Evolutionary conservation across 35 echinoderm and acorn worm genomes (phyloP), one percentile per base, ranked within the genome.

Genomic region (Lytechinus variegatus): DNA sequence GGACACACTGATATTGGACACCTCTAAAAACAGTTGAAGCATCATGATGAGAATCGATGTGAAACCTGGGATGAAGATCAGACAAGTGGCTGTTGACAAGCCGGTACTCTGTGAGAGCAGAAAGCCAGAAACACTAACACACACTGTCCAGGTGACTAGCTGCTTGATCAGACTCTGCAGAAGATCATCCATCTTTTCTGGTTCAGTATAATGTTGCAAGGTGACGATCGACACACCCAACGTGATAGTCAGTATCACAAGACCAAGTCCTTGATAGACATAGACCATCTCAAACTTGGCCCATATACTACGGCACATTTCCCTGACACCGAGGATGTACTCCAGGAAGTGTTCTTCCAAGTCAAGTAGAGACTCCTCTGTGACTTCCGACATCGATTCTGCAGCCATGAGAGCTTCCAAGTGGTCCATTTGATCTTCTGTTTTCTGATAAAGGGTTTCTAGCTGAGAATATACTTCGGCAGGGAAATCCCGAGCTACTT

Each of bases 291-390:
- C 98, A 96, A 99, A 98, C 54, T 97, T 96, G 86, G 97, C 97
- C 98, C 98, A 99, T 53, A 97, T 97, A 27, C 96, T 95, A 8
- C 92, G 95, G 61, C 98, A 99, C 98, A 98, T 99, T 66, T 96
- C 94, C 87, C 94, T 95, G 21, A 99, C 96, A 8, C 95, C 86
- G 27, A 86, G 61, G 11, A 99, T 61, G 86, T 99, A 99, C 52
- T 95, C 90, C 54, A 56, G 94, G 54, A 97, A 96, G 56, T 95
- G 86, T 29, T 96, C 52, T 87, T 97, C 96, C 54, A 95, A 53
- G 27, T 66, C 91, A 55, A 94, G 52, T 52, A 99, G 88, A 28
- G 92, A 52, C 6, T 94, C 86, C 61, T 88, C 14, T 24, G 95
- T 57, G 16, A 71, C 55, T 28, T 92, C 95, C 29, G 72, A 55